A percentile compares a stretch with the other conserved stretches of the same genome.
These are phyloP conservation scores for Periplaneta americana DNA, from an alignment of 1,140 invertebrate species.

Conservation along the genomic window DNA sequence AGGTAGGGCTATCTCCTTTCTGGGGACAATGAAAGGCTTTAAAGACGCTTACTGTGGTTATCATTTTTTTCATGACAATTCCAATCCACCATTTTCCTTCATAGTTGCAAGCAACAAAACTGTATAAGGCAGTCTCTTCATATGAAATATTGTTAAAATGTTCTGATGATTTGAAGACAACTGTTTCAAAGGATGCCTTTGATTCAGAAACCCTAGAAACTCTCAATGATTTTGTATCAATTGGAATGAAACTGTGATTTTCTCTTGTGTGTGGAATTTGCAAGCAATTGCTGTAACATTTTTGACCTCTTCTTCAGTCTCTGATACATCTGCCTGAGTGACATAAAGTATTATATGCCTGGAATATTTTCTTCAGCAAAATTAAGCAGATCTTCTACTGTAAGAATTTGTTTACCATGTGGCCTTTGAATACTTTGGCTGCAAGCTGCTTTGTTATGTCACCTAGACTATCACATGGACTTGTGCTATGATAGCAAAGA, in stretches of 20 bases:
- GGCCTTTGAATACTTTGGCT: not conserved
- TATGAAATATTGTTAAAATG: not conserved
- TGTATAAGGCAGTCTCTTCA: not conserved
- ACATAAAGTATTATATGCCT: too few species aligned
- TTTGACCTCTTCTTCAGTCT: too few species aligned
- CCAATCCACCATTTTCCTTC: not conserved
- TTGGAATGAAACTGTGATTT: not conserved
- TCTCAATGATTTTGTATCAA: not conserved
- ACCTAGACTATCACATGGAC: not conserved
- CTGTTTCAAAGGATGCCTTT: not conserved
- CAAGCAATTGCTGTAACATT: not conserved
- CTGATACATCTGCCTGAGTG: too few species aligned
- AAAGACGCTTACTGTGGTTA: not conserved
- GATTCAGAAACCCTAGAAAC: not conserved
- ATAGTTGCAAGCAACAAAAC: not conserved
- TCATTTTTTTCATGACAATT: not conserved
- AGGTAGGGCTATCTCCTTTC: not conserved
- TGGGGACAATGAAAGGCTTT: not conserved
- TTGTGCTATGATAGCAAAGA: not conserved
- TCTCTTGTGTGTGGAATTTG: not conserved
- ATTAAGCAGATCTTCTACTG: not conserved
- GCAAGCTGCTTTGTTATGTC: not conserved
- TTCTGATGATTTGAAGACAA: not conserved
- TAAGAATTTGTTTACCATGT: not conserved
- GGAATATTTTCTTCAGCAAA: not conserved